Percentiles rank a stretch among this genome's conserved stretches.
Conservation (phyloP, 23 tunicate genomes). For the Halocynthia roretzi region DNA sequence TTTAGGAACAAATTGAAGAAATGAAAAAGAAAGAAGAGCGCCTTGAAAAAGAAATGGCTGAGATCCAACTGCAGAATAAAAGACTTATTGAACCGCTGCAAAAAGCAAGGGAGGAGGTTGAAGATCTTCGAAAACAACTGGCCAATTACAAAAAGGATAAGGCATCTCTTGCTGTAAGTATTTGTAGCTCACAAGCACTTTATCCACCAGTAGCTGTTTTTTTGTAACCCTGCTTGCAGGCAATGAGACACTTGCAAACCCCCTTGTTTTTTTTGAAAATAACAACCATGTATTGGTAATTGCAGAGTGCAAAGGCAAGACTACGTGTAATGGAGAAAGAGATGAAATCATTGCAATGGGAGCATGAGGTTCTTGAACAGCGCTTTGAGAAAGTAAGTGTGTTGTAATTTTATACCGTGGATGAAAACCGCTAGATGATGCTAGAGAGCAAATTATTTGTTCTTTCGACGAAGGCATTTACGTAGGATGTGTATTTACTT, state of each 20-base stretch:
- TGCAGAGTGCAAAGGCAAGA: conserved; percentile 77
- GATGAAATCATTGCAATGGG: conserved; percentile 88
- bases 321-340: conserved; percentile 74
- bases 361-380: conserved; percentile 94
- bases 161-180: conserved; percentile 73
- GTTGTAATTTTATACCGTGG: background rate
- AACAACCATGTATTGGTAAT: background rate
- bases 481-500: background rate
- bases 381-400: conserved; percentile 65
- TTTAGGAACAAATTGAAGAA: conserved; percentile 96
- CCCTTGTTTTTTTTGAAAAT: background rate
- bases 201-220: background rate
- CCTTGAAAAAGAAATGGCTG: conserved; percentile 94
- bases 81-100: conserved; percentile 83
- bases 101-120: conserved; percentile 84
- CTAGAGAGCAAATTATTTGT: background rate
- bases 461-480: background rate
- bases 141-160: conserved; percentile 93
- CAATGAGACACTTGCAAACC: background rate
- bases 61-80: conserved; percentile 78
- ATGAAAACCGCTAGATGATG: background rate
- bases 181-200: background rate
- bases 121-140: conserved; percentile 77
- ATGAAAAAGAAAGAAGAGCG: conserved; percentile 98
- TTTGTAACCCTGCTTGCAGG: background rate